Percentiles rank a stretch among this genome's conserved stretches.
Conservation (phyloP, 2,113 vertebrate species). For the Carettochelys insculpta region DNA sequence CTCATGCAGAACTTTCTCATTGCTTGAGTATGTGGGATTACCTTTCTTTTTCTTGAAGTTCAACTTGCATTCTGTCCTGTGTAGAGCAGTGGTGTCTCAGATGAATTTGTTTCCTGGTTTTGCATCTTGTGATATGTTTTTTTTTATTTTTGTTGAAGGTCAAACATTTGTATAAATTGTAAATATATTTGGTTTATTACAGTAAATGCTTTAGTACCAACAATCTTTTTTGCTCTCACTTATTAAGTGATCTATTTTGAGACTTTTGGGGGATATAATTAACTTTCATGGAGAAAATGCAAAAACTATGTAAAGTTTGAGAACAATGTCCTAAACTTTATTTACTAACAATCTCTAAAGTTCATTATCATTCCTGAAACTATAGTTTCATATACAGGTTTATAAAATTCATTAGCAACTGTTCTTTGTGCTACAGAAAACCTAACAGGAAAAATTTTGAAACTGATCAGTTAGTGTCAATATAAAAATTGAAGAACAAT, state of each 20-base stretch:
- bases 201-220: conserved; percentile 93
- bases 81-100: conserved; percentile 76
- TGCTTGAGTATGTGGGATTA: conserved; percentile 73
- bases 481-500: conserved; percentile 58
- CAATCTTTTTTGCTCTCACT: conserved; percentile 74
- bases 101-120: conserved; percentile 78
- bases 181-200: conserved; percentile 95
- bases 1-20: conserved; percentile 63
- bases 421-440: conserved; percentile 62
- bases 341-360: conserved; percentile 48
- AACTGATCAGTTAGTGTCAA: conserved; percentile 62
- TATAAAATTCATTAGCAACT: conserved; percentile 54
- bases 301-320: conserved; percentile 64
- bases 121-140: conserved; percentile 83
- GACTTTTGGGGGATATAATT: conserved; percentile 57
- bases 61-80: conserved; percentile 71
- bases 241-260: conserved; percentile 66
- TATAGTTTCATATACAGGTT: conserved; percentile 42
- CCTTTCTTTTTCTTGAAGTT: conserved; percentile 75
- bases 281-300: conserved; percentile 66
- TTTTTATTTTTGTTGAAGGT: conserved; percentile 87
- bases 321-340: conserved; percentile 61
- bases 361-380: conserved; percentile 48
- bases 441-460: conserved; percentile 57
- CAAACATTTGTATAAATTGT: conserved; percentile 95